Conservation (phyloP, 1,140 invertebrate species). For the Probaryconus sp. region DNA sequence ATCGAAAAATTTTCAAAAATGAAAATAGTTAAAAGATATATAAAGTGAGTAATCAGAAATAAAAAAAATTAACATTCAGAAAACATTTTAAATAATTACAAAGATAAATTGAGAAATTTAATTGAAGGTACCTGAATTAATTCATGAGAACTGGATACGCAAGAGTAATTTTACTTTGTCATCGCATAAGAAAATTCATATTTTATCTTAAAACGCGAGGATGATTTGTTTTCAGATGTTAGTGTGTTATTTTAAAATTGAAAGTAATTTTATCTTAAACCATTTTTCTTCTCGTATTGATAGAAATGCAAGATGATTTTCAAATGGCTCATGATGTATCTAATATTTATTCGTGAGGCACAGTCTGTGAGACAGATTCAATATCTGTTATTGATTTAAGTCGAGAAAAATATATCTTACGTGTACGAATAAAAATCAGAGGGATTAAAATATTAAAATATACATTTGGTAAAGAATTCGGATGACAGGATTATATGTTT, state of each 20-base stretch:
- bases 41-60: conserved; percentile 86
- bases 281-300: neutral
- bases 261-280: no score
- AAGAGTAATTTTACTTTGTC: conserved; percentile 30
- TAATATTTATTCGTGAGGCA: conserved; percentile 34
- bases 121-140: no score
- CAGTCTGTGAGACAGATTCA: conserved; percentile 9
- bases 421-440: neutral
- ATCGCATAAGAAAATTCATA: no score
- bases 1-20: no score
- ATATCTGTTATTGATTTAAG: conserved; percentile 38
- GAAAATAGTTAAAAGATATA: no score
- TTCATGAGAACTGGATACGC: no score
- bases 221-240: no score
- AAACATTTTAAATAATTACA: conserved; percentile 32
- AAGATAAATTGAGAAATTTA: no score
- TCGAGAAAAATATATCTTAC: conserved; percentile 27
- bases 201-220: no score
- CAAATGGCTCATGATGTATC: conserved; percentile 23
- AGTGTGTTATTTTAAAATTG: no score
- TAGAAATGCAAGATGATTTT: neutral
- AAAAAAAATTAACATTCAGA: no score
- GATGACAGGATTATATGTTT: no score
- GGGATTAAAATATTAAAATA: conserved; percentile 24
- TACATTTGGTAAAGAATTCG: neutral